phyloP scores from a whole-genome alignment of 1,140 invertebrate species.

The Drosophila ironensis region DNA sequence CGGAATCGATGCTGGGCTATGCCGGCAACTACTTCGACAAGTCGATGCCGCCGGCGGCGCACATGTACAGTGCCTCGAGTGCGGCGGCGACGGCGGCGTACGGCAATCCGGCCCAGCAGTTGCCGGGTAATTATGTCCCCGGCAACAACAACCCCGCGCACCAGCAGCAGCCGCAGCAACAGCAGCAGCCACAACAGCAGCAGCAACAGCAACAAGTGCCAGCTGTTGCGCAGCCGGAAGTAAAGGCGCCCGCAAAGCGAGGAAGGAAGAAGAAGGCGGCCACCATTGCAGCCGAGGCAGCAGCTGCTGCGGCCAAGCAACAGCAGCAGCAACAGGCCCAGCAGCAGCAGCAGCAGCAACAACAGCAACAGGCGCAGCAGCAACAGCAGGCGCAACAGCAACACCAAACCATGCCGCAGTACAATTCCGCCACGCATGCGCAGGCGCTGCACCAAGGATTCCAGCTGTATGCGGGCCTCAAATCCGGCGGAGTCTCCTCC shows the following conservation, averaged over 20 bases:
- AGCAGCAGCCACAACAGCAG: slow-evolving; percentile 23
- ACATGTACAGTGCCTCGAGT: slow-evolving; percentile 70
- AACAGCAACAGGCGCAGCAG: slow-evolving; percentile 37
- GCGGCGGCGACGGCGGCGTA: slow-evolving; percentile 51
- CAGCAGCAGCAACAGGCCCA: slow-evolving; percentile 49
- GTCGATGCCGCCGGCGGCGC: slow-evolving; percentile 73
- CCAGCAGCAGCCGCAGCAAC: slow-evolving; percentile 34
- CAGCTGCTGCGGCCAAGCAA: slow-evolving; percentile 38
- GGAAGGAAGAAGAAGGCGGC: slow-evolving; percentile 76
- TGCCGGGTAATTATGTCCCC: slow-evolving; percentile 70
- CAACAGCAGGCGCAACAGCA: slow-evolving; percentile 41
- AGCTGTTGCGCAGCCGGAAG: slow-evolving; percentile 36
- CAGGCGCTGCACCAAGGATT: slow-evolving; percentile 82
- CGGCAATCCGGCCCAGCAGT: slow-evolving; percentile 67
- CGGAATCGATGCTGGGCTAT: slow-evolving; percentile 64
- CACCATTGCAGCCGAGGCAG: slow-evolving; percentile 67
- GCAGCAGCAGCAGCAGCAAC: slow-evolving; percentile 49
- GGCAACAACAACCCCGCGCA: slow-evolving; percentile 41
- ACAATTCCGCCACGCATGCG: slow-evolving; percentile 61
- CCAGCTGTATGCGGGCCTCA: slow-evolving; percentile 83
- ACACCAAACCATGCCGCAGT: slow-evolving; percentile 52
- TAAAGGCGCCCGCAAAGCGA: slow-evolving; percentile 72
- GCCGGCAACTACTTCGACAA: slow-evolving; percentile 77
- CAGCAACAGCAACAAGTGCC: slow-evolving; percentile 26
- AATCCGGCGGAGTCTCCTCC: slow-evolving; percentile 71